A percentile compares a stretch with the other conserved stretches of the same genome.
Conservation (phyloP, 2,113 vertebrate species). For the Macquaria ambigua region DNA sequence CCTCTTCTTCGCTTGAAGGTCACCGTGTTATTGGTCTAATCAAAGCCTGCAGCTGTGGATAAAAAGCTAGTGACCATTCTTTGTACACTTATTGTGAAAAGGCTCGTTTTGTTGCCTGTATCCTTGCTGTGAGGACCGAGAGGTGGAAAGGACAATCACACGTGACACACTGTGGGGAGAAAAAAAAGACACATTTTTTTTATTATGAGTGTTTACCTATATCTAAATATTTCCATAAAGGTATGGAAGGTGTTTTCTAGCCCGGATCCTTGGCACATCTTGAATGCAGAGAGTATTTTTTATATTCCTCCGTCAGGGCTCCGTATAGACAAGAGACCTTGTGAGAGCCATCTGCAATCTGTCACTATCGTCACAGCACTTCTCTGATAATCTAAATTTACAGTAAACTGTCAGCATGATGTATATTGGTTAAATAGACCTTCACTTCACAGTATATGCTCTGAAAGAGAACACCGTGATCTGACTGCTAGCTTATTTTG, state of each 20-base stretch:
- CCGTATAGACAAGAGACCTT: constrained; percentile 72
- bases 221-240: constrained; percentile 51
- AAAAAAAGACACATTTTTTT: background rate
- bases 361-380: constrained; percentile 76
- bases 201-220: constrained; percentile 18
- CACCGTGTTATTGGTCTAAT: background rate
- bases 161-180: background rate
- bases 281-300: constrained; percentile 39
- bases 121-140: background rate
- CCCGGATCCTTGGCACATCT: constrained; percentile 29
- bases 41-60: constrained; percentile 28
- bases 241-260: constrained; percentile 26
- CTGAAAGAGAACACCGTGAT: constrained; percentile 41
- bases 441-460: constrained; percentile 68
- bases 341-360: constrained; percentile 70
- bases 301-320: constrained; percentile 40
- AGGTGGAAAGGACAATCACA: background rate
- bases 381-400: constrained; percentile 82
- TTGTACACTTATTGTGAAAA: background rate
- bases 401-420: constrained; percentile 81
- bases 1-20: background rate
- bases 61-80: background rate
- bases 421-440: constrained; percentile 70
- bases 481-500: constrained; percentile 16
- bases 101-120: background rate